Percentiles rank a stretch among this genome's conserved stretches.
phyloP scores from a whole-genome alignment of 2,888 invertebrate genomes.

The Melinaea menophilus region DNA sequence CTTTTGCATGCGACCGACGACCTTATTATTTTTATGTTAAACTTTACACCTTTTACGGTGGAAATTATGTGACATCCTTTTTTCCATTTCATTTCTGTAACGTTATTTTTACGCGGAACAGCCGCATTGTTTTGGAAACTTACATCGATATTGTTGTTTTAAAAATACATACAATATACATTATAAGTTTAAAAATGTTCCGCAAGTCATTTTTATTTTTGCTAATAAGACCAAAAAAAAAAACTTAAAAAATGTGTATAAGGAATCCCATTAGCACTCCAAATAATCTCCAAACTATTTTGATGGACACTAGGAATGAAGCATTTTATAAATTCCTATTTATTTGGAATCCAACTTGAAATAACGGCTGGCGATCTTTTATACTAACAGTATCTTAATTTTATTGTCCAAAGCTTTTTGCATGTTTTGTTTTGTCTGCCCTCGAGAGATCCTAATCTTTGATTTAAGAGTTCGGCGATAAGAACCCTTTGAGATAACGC shows the following conservation, averaged over 20 bases:
- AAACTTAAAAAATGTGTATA: not conserved
- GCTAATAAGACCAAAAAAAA: not conserved
- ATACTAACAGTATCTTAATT: constrained; percentile 43
- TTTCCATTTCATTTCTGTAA: not conserved
- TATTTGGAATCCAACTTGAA: constrained; percentile 41
- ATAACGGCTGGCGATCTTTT: constrained; percentile 49
- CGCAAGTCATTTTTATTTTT: too few relatives aligned
- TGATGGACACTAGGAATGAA: constrained; percentile 22
- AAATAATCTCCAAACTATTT: constrained; percentile 17
- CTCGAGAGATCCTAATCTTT: constrained; percentile 51
- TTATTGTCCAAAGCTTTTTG: constrained; percentile 45
- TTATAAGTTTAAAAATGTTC: not conserved
- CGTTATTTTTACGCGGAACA: not conserved
- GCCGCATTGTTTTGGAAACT: not conserved
- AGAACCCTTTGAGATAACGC: constrained; percentile 33
- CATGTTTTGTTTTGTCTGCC: constrained; percentile 54
- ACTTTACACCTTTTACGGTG: constrained; percentile 24
- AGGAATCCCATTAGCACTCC: constrained; percentile 9
- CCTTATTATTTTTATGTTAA: constrained; percentile 32
- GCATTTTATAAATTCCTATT: constrained; percentile 16
- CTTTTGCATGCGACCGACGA: constrained; percentile 44
- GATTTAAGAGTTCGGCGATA: constrained; percentile 47
- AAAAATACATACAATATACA: not conserved
- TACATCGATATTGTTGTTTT: not conserved
- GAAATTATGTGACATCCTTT: constrained; percentile 17